A percentile compares a stretch with the other conserved stretches of the same genome.
Conservation (phyloP, 2,113 vertebrate species). For the Mugil cephalus region DNA sequence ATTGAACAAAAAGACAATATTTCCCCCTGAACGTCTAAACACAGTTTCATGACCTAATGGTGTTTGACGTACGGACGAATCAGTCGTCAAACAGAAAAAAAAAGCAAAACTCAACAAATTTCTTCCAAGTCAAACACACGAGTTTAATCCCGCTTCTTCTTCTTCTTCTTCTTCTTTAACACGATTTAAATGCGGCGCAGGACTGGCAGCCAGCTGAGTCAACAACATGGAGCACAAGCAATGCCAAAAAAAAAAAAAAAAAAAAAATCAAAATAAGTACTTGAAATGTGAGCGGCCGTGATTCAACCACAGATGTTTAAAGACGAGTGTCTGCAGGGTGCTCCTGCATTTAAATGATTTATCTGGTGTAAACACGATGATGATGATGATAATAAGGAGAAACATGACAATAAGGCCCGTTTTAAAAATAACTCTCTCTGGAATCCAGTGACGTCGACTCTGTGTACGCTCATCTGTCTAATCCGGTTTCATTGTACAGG, state of each 20-base stretch:
- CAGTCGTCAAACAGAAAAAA: no score
- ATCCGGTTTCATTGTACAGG: neutral
- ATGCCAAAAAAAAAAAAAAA: slow-evolving; percentile 19
- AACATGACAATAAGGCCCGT: slow-evolving; percentile 27
- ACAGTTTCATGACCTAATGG: no score
- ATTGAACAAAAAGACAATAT: no score
- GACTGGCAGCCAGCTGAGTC: slow-evolving; percentile 55
- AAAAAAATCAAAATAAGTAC: slow-evolving; percentile 12
- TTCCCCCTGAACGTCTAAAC: no score
- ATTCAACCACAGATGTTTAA: slow-evolving; percentile 32
- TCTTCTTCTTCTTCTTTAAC: no score
- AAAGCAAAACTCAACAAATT: neutral
- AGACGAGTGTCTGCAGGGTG: slow-evolving; percentile 34
- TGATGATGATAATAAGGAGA: no score
- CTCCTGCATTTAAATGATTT: neutral
- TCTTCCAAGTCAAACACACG: slow-evolving; percentile 48
- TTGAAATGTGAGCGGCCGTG: slow-evolving; percentile 18
- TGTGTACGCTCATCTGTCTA: neutral
- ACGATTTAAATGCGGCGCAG: slow-evolving; percentile 13
- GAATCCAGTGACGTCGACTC: no score
- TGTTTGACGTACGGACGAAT: no score
- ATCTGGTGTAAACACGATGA: slow-evolving; percentile 5
- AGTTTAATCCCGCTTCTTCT: slow-evolving; percentile 33
- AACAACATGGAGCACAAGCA: slow-evolving; percentile 4
- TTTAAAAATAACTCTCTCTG: no score